Base-by-base conservation (phyloP, 2,888 invertebrate genomes). In the Acleris emargana region DNA sequence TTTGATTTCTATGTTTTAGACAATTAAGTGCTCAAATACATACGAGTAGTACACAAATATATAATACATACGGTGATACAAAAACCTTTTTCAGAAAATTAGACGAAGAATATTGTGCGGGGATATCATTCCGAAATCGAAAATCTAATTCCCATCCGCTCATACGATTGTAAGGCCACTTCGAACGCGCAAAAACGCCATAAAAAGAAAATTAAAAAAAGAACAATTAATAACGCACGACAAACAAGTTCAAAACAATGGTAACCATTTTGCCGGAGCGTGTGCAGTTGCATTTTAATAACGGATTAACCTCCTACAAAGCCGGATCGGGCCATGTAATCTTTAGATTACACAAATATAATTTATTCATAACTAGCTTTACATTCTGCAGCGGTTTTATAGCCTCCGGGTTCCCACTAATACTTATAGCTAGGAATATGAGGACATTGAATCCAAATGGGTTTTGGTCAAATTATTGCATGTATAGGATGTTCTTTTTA, bases 331-430 rank as follows among this genome's bases (percentile, higher is more conserved):
- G 42, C 58, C 77, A 74, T 84, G 83, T 86, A 85, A 88, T 86
- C 85, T 86, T 85, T 82, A 83, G 76, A 80, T 83, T 83, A 87
- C 79, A 87, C 78, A 77, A 81, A 83, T 84, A 88, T 86, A 87
- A 88, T 89, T 88, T 87, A 87, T 86, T 83, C 77, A 74, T 57
- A 57, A 57, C 57, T 25, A 57, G 43, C 57, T 45, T 25, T 57
- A 11, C 57, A 45, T 57, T 57, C 45, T 22, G 43, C 45, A 43
- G 11, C 9, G 45, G 57, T 43, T 55, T 55, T 54, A 54, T 54
- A 16, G 13, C 20, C 43, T n/a, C 38, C 43, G n/a, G 45, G 6
- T 43, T 43, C 17, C 22, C 57, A 42, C 57, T 57, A 17, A 25
- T 45, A 54, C 54, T 13, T 20, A 38, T 7, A 22, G 42, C 38